Base-by-base conservation (phyloP, 1,140 invertebrate genomes). In the Sycophaga agraensis region DNA sequence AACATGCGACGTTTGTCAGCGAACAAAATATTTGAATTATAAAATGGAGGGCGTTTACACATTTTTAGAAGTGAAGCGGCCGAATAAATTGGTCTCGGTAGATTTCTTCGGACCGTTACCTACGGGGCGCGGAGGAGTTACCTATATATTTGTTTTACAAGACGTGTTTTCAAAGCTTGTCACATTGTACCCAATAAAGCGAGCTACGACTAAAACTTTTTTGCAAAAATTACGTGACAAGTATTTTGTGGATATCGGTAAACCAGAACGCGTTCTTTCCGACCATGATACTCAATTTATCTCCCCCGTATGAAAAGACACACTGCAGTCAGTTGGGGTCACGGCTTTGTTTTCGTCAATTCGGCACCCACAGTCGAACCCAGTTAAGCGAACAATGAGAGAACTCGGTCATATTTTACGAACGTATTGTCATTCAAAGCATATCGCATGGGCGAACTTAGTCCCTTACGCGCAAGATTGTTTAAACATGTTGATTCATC, bases 331-430 rank as follows among this genome's bases (percentile, higher is more conserved):
- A 11, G 1, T 17, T 0, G 53, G 46, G 2, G 26, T 65, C 16
- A 24, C 59, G 16, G 35, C 53, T 1, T 6, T 63, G 3, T 64
- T 35, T 37, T 53, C 53, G 3, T 72, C 73, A 0, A 21, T 75
- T 1, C 71, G 78, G 46, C 73, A 77, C 49, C 75, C 73, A 2
- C 61, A 75, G 53, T 48, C 68, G 0, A 81, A 80, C 42, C 70
- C 68, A 8, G 72, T 74, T 0, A 75, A 78, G 58, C 14, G 76
- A 7, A 67, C 64, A 1, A 76, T 78, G 48, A 26, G 72, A 16
- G 75, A 79, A 24, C 28, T 77, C 4, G 61, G 66, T 6, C 24
- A 53, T 31, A 51, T 56, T 45, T 61, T 60, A 28, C 22, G 37
- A 42, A 55, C 39, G 2, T 60, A 59, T 49, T 68, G 66, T 40